Evolutionary conservation across 2,113 vertebrate genomes (phyloP).

Genomic region (Xenus cinereus): DNA sequence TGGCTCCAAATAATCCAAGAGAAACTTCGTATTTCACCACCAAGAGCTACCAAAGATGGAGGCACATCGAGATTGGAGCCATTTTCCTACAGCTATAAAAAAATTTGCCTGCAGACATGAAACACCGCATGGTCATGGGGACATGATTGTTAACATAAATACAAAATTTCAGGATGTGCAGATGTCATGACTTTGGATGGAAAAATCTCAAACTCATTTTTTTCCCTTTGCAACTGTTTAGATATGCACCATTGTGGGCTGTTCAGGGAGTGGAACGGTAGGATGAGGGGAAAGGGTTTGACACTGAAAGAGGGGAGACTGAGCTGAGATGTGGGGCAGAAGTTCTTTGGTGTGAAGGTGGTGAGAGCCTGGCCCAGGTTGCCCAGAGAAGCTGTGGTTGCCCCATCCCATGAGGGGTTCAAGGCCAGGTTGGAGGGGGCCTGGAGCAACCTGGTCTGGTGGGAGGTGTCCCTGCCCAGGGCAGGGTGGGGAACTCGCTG

Average conservation of each 20-base stretch:
- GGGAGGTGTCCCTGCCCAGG: background rate
- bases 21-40: background rate
- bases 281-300: background rate
- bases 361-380: background rate
- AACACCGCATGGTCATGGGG: rapidly evolving
- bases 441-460: background rate
- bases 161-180: background rate
- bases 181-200: background rate
- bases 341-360: background rate
- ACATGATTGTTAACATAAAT: background rate
- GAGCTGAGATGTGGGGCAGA: background rate
- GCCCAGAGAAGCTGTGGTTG: background rate
- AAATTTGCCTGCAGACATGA: background rate
- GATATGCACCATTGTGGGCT: background rate
- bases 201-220: background rate
- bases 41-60: background rate
- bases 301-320: background rate
- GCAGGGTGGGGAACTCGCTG: background rate
- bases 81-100: background rate
- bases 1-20: background rate
- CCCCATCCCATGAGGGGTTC: background rate
- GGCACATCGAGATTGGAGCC: background rate
- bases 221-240: background rate
- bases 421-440: background rate
- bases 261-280: background rate